Conservation (phyloP, 2,888 invertebrate species). For the Anorthoa munda region DNA sequence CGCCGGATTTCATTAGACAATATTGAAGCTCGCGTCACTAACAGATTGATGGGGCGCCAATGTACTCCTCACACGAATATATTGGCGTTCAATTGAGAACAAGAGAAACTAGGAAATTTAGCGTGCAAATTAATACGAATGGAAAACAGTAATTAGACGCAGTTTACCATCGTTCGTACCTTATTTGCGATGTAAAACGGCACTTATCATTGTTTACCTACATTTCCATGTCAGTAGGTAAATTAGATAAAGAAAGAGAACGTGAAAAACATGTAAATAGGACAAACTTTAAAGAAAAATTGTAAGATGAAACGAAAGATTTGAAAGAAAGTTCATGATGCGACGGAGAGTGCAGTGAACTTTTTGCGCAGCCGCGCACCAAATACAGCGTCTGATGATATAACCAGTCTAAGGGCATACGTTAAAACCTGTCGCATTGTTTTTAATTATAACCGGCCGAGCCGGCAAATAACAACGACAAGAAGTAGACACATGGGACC, state of each 20-base stretch:
- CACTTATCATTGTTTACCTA: conserved; percentile 75
- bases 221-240: conserved; percentile 82
- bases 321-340: conserved; percentile 50
- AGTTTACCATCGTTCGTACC: conserved; percentile 63
- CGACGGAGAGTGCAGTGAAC: conserved; percentile 80
- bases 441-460: conserved; percentile 73
- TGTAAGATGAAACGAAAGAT: conserved; percentile 10
- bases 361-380: conserved; percentile 75
- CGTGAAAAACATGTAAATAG: conserved; percentile 76
- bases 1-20: conserved; percentile 75
- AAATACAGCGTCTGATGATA: conserved; percentile 78
- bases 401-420: conserved; percentile 81
- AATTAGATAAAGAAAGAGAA: conserved; percentile 80
- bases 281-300: conserved; percentile 66
- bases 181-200: conserved; percentile 74
- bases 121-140: conserved; percentile 67
- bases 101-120: conserved; percentile 63
- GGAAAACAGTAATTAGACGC: conserved; percentile 72
- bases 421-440: conserved; percentile 77
- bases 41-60: conserved; percentile 79
- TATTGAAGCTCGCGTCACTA: conserved; percentile 69
- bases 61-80: conserved; percentile 69
- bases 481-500: conserved; percentile 32
- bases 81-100: conserved; percentile 73
- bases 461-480: conserved; percentile 37